A percentile compares a stretch with the other conserved stretches of the same genome.
Evolutionary conservation across 1,140 invertebrate genomes (phyloP).

Genomic region (Pogonomyrmex californicus): DNA sequence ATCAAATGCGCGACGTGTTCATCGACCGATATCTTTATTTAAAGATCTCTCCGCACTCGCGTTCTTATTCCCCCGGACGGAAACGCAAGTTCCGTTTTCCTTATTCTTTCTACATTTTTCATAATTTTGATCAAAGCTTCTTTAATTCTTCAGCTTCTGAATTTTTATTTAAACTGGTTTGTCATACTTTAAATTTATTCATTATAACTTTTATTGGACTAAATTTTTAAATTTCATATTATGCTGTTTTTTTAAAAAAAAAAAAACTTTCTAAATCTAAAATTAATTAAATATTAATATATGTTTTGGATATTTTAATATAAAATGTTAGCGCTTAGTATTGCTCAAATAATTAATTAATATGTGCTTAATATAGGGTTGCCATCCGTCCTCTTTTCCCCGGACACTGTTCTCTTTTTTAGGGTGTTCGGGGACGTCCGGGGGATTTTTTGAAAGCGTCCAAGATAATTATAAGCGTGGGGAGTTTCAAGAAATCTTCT

Average conservation of each 20-base stretch:
- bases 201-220: background rate
- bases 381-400: no score
- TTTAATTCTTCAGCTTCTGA: background rate
- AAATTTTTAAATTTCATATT: background rate
- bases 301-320: background rate
- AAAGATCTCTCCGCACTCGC: background rate
- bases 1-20: slow-evolving; percentile 44
- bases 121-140: background rate
- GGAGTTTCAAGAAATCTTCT: no score
- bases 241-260: background rate
- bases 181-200: background rate
- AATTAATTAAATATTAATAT: background rate
- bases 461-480: no score
- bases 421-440: no score
- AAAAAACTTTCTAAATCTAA: background rate
- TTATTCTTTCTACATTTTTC: background rate
- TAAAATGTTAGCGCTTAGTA: background rate
- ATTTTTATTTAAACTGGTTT: background rate
- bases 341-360: background rate
- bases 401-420: no score
- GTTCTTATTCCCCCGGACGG: no score
- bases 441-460: no score
- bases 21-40: slow-evolving; percentile 50
- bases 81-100: background rate
- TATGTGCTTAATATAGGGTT: no score